Evolutionary conservation across 2,797 vertebrate genomes (phyloP).

Genomic region (Etheostoma perlongum): DNA sequence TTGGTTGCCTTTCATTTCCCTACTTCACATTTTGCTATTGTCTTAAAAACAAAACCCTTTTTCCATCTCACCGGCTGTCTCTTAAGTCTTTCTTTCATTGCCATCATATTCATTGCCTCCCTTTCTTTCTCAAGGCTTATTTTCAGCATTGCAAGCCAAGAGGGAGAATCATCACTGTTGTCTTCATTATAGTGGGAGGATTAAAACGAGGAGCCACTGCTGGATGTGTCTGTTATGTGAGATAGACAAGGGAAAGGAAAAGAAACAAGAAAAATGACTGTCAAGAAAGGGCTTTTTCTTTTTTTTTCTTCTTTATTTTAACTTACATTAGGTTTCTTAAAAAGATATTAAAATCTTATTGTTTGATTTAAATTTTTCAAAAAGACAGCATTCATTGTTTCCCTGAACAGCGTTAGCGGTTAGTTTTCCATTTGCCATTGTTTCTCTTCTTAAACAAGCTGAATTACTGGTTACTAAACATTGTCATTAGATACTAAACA

Average conservation of each 20-base stretch:
- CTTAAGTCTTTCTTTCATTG: conserved; percentile 38
- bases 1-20: conserved; percentile 45
- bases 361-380: not conserved
- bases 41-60: conserved; percentile 38
- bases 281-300: not conserved
- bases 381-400: not conserved
- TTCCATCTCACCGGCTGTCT: conserved; percentile 9
- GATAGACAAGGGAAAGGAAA: conserved; percentile 21
- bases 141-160: conserved; percentile 29
- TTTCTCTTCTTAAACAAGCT: not conserved
- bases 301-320: not conserved
- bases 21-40: conserved; percentile 17
- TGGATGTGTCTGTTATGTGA: conserved; percentile 24
- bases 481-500: not conserved
- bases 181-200: conserved; percentile 44
- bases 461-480: not conserved
- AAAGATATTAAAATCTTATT: conserved; percentile 4
- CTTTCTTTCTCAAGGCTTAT: conserved; percentile 42
- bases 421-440: not conserved
- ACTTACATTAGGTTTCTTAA: conserved; percentile 16
- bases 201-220: conserved; percentile 40
- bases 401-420: not conserved
- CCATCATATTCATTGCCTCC: conserved; percentile 13
- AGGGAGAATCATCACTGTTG: conserved; percentile 15
- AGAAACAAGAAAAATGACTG: not conserved